Conservation (phyloP, 2,113 vertebrate species). For the Phaethon lepturus region DNA sequence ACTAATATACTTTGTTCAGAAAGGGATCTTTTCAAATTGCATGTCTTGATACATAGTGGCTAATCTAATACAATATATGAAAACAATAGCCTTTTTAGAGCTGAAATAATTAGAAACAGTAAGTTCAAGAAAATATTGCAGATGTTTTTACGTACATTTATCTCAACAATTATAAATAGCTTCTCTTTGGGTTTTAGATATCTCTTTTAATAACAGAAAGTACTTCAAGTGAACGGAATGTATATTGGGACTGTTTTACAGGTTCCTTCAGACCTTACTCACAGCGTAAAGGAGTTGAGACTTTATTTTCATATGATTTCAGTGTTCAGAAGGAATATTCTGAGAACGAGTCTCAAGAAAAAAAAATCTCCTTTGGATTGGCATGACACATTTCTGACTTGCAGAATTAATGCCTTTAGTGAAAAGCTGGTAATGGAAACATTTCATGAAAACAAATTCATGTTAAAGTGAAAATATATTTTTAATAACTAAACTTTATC, state of each 20-base stretch:
- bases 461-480: neutral
- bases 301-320: neutral
- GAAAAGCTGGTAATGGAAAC: neutral
- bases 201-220: neutral
- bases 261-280: neutral
- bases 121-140: neutral
- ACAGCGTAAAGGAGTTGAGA: neutral
- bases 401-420: neutral
- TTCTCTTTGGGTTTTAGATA: neutral
- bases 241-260: neutral
- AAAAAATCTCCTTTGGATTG: neutral
- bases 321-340: neutral
- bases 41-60: neutral
- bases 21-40: neutral
- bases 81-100: neutral
- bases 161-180: neutral
- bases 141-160: neutral
- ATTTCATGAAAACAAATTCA: neutral
- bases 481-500: neutral
- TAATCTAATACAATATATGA: neutral
- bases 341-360: neutral
- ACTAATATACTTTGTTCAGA: neutral
- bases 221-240: neutral
- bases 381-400: neutral
- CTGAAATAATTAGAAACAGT: neutral